Percentiles rank a stretch among this genome's conserved stretches.
phyloP scores from a whole-genome alignment of 2,888 invertebrate genomes.

The Cryptophagus acutangulus region DNA sequence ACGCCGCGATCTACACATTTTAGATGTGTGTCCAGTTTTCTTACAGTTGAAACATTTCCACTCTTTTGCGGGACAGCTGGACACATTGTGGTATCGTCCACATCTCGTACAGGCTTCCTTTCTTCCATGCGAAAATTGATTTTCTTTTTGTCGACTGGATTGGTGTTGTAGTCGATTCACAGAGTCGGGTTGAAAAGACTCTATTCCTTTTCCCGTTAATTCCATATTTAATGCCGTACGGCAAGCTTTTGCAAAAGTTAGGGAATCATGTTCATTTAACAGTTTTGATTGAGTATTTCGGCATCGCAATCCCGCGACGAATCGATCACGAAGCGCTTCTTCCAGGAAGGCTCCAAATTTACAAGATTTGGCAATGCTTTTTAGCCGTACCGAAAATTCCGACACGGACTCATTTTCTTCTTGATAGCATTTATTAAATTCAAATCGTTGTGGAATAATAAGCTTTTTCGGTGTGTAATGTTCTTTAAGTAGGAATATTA shows the following conservation, averaged over 20 bases:
- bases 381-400: slow-evolving; percentile 25
- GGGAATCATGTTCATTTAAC: slow-evolving; percentile 12
- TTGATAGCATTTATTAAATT: slow-evolving; percentile 28
- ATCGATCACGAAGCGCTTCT: slow-evolving; percentile 19
- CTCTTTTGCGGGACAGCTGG: too few species aligned
- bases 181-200: too few species aligned
- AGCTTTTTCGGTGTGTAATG: slow-evolving; percentile 21
- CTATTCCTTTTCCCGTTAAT: too few species aligned
- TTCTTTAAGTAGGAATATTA: slow-evolving; percentile 4
- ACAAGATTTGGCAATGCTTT: slow-evolving; percentile 26
- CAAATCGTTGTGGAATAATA: slow-evolving; percentile 29
- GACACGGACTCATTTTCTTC: slow-evolving; percentile 17
- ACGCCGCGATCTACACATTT: too few species aligned
- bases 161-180: too few species aligned
- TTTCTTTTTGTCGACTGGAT: too few species aligned
- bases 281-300: slow-evolving; percentile 20
- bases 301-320: slow-evolving; percentile 26
- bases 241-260: slow-evolving; percentile 5
- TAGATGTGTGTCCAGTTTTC: too few species aligned
- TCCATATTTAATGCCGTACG: neutral
- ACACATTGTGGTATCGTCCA: too few species aligned
- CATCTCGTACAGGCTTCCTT: too few species aligned
- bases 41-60: too few species aligned
- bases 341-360: slow-evolving; percentile 27
- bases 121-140: too few species aligned